Evolutionary conservation across 2,113 vertebrate species (phyloP), one percentile per base, ranked within the genome.

Genomic region (Sturnira hondurensis): DNA sequence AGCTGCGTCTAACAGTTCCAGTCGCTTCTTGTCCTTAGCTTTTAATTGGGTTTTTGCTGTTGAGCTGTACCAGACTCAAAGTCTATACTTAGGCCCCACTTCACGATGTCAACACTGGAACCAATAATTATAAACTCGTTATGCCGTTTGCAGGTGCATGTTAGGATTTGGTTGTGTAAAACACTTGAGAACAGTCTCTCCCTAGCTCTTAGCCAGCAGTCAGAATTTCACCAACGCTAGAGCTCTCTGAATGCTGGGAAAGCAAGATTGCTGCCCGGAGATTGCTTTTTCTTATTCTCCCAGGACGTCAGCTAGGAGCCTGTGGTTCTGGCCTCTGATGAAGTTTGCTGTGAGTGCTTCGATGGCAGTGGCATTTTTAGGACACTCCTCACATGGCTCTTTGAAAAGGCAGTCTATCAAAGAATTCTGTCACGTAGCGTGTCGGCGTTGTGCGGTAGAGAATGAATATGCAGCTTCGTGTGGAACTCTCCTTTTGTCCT

Each of bases 111-210:
- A 96, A 89, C 47, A 81, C 38, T 7, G 71, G 85, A 70, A 94
- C 14, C 26, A 95, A 17, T 92, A 96, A 96, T 95, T 87, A 71
- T 56, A 80, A 68, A 82, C n/a, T 43, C 67, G 38, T 86, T 1
- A 1, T 89, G 74, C 93, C 81, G 41, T 93, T 81, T 97, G 88
- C 93, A 91, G 73, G 36, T 67, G 24, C 41, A 28, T 84, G 96
- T 96, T 96, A 92, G 91, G 36, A 91, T 80, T 70, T 96, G 26
- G 17, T 95, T 86, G 28, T 96, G 85, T 91, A 74, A 83, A 74
- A 83, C 8, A 28, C 36, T 58, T 33, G 70, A 91, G 56, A 96
- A 28, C 5, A 58, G 38, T 33, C 41, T 92, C 71, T 82, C 67
- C 89, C 11, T 73, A 95, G 76, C 33, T 82, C 36, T 96, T 89